These are phyloP conservation scores for Coregonus suidteri DNA, from an alignment of 2,797 vertebrate species.

Conservation along the genomic window DNA sequence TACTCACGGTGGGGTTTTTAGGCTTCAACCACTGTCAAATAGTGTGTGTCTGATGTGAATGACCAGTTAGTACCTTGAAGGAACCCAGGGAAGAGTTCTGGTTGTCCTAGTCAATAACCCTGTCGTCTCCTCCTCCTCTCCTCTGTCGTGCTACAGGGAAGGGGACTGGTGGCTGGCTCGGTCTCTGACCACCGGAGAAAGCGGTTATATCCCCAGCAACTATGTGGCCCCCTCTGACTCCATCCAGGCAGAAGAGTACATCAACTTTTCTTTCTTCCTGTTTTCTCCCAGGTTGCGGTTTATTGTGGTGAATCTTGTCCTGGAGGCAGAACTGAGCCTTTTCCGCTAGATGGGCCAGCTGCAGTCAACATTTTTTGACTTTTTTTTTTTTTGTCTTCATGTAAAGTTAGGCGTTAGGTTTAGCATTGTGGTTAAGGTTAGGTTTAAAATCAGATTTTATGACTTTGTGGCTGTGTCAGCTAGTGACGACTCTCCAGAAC, in stretches of 20 bases:
- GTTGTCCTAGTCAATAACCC: not conserved
- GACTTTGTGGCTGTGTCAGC: too few relatives aligned
- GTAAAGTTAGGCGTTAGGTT: too few relatives aligned
- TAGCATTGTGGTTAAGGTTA: too few relatives aligned
- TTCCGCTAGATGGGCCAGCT: too few relatives aligned
- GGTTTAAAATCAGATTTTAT: too few relatives aligned
- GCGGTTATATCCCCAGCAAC: constrained; percentile 91
- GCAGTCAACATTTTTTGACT: too few relatives aligned
- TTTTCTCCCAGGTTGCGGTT: not conserved
- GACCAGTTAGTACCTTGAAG: not conserved
- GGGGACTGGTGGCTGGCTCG: constrained; percentile 91
- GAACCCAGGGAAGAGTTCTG: not conserved
- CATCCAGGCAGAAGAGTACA: constrained; percentile 91
- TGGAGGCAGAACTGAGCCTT: too few relatives aligned
- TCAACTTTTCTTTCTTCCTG: constrained; percentile 27
- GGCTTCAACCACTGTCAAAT: not conserved
- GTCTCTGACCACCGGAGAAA: constrained; percentile 84
- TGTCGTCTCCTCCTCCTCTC: not conserved
- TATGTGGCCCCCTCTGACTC: constrained; percentile 91
- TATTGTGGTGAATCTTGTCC: too few relatives aligned
- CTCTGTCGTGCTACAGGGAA: constrained; percentile 75
- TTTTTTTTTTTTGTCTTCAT: too few relatives aligned
- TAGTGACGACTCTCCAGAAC: too few relatives aligned
- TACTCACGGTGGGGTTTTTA: not conserved
- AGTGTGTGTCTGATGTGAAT: not conserved